Percentiles rank a stretch among this genome's conserved stretches.
These are phyloP conservation scores for Hecatera dysodea DNA, from an alignment of 2,888 invertebrate genomes.

Conservation along the genomic window DNA sequence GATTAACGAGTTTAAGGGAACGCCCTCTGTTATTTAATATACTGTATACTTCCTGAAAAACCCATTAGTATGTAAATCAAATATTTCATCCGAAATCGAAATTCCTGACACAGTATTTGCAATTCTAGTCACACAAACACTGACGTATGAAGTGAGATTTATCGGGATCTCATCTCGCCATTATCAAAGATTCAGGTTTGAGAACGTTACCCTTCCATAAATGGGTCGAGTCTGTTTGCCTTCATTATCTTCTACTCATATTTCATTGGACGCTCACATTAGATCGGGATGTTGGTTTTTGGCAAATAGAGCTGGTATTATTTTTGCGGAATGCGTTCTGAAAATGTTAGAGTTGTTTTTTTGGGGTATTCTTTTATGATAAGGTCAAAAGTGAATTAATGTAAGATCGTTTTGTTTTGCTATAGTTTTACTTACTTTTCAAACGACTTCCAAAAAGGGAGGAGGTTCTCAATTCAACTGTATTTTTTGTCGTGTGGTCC, in stretches of 20 bases:
- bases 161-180: slow-evolving; percentile 58
- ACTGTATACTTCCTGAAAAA: slow-evolving; percentile 1
- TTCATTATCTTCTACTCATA: slow-evolving; percentile 53
- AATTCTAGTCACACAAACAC: slow-evolving; percentile 51
- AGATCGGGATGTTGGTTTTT: slow-evolving; percentile 20
- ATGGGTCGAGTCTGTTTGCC: slow-evolving; percentile 44
- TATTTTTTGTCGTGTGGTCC: too few species aligned
- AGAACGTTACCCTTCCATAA: slow-evolving; percentile 42
- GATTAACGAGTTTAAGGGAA: too few species aligned
- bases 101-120: slow-evolving; percentile 44
- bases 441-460: too few species aligned
- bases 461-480: too few species aligned
- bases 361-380: background rate
- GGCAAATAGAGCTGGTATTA: slow-evolving; percentile 8
- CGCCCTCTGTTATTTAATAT: too few species aligned
- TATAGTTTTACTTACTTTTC: background rate
- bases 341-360: background rate
- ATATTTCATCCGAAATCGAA: slow-evolving; percentile 43
- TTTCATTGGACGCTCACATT: slow-evolving; percentile 44
- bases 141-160: slow-evolving; percentile 60
- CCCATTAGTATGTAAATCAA: slow-evolving; percentile 32
- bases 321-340: background rate
- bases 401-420: background rate
- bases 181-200: slow-evolving; percentile 58
- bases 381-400: background rate